These are phyloP conservation scores for Leontocebus nigricollis DNA, from an alignment of 2,797 vertebrate genomes.

Conservation along the genomic window DNA sequence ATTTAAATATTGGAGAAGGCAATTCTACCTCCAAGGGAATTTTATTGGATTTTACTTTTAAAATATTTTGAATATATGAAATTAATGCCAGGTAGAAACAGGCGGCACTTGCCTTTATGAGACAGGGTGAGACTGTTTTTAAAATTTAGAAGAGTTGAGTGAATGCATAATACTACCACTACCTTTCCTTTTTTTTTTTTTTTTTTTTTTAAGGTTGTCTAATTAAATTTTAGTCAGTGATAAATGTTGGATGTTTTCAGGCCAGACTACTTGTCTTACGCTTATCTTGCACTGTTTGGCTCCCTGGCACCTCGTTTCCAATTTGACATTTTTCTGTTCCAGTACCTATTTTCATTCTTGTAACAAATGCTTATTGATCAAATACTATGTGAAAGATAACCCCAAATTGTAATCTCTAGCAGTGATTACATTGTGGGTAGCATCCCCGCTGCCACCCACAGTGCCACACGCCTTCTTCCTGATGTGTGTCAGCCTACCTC, in stretches of 20 bases:
- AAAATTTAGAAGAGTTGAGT: background rate
- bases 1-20: background rate
- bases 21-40: background rate
- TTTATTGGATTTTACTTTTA: background rate
- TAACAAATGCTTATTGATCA: background rate
- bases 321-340: background rate
- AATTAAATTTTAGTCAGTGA: background rate
- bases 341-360: background rate
- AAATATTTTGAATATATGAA: background rate
- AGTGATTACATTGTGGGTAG: background rate
- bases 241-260: background rate
- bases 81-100: background rate
- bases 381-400: background rate
- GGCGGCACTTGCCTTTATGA: background rate
- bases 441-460: background rate
- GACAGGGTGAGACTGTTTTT: background rate
- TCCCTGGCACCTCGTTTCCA: background rate
- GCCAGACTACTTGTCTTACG: background rate
- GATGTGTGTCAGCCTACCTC: rapidly evolving
- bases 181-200: background rate
- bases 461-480: too few species aligned
- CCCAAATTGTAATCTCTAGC: rapidly evolving
- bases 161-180: background rate
- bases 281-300: background rate
- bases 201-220: background rate